Evolutionary conservation across 2,113 vertebrate genomes (phyloP).

Genomic region (Phyllopteryx taeniolatus): DNA sequence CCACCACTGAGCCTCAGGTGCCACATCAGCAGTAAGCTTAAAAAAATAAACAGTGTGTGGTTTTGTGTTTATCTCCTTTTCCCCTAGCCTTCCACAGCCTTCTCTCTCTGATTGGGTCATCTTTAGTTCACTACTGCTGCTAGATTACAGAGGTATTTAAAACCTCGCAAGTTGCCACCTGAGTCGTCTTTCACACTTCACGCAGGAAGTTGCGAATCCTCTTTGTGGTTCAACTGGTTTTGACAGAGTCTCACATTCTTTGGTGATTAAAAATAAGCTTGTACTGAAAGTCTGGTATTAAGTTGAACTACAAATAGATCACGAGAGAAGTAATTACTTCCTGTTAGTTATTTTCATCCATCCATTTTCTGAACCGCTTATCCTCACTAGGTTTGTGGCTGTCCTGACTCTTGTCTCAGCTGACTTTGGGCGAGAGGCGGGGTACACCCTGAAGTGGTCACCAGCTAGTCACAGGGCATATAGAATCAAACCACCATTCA

Average conservation of each 20-base stretch:
- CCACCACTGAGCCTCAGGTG: constrained; percentile 47
- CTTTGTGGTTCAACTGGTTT: constrained; percentile 42
- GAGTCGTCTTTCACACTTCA: constrained; percentile 40
- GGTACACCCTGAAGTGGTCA: too few species aligned
- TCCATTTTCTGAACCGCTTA: too few species aligned
- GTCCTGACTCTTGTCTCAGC: too few species aligned
- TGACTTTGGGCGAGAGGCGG: too few species aligned
- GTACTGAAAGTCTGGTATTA: constrained; percentile 14
- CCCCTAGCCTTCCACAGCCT: background rate
- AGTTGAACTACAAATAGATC: constrained; percentile 26
- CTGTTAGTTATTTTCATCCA: too few species aligned
- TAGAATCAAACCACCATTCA: too few species aligned
- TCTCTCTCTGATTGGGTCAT: constrained; percentile 5
- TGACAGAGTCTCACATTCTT: constrained; percentile 32
- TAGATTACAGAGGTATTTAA: constrained; percentile 41
- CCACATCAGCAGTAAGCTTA: constrained; percentile 16
- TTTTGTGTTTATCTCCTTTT: background rate
- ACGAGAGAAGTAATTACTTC: background rate
- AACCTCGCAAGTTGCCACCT: constrained; percentile 46
- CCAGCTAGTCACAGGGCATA: too few species aligned
- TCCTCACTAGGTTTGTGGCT: too few species aligned
- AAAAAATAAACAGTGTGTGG: constrained; percentile 18
- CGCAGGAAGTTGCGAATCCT: constrained; percentile 42
- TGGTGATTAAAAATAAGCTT: constrained; percentile 48
- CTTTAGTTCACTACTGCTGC: constrained; percentile 20